Conservation (phyloP, 2,888 invertebrate species). For the Deilephila porcellus region DNA sequence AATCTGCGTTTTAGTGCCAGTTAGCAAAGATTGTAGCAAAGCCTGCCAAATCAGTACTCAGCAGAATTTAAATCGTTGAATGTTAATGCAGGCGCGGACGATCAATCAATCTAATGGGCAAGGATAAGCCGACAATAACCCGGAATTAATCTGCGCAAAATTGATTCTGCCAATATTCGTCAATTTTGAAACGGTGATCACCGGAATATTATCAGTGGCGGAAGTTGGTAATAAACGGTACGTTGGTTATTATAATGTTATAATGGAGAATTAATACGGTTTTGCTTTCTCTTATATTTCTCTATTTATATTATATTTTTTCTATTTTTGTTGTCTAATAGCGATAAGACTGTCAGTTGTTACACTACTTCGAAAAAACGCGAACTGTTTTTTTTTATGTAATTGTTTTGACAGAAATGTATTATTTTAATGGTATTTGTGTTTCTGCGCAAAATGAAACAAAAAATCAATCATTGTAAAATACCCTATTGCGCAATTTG, state of each 20-base stretch:
- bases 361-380: too few relatives aligned
- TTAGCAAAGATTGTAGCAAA: neutral
- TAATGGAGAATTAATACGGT: too few relatives aligned
- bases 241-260: neutral
- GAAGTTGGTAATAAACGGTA: neutral
- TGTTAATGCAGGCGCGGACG: neutral
- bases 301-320: too few relatives aligned
- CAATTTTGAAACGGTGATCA: neutral
- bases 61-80: neutral
- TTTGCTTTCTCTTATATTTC: too few relatives aligned
- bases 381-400: too few relatives aligned
- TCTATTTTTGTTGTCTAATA: too few relatives aligned
- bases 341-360: too few relatives aligned
- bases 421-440: too few relatives aligned
- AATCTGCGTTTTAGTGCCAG: neutral
- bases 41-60: neutral
- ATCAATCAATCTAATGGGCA: constrained; percentile 17
- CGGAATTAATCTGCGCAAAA: constrained; percentile 8
- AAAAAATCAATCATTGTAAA: too few relatives aligned
- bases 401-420: too few relatives aligned
- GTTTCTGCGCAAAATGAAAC: too few relatives aligned
- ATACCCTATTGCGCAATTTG: too few relatives aligned
- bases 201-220: neutral
- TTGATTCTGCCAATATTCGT: constrained; percentile 12
- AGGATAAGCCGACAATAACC: constrained; percentile 12